phyloP scores from a whole-genome alignment of 2,888 invertebrate species.

The Anthophora plumipes region DNA sequence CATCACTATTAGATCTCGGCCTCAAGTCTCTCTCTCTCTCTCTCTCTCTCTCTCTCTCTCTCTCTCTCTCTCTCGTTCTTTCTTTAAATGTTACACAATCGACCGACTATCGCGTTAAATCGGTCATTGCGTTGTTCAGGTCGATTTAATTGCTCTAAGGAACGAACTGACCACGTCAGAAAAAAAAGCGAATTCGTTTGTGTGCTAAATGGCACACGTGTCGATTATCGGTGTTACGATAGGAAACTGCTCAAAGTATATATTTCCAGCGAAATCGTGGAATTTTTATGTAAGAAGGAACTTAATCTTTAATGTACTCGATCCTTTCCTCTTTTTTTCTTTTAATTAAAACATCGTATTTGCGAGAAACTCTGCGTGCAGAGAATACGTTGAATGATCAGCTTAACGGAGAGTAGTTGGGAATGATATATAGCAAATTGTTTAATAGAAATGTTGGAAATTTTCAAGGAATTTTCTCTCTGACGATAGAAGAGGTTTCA shows the following conservation, averaged over 20 bases:
- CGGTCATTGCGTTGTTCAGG: constrained; percentile 32
- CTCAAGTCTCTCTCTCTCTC: constrained; percentile 16
- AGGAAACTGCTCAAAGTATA: not conserved
- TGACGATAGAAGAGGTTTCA: no score
- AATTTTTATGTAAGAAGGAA: not conserved
- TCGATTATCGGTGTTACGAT: not conserved
- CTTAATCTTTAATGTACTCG: not conserved
- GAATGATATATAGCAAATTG: no score
- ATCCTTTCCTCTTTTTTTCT: not conserved
- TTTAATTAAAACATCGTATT: no score
- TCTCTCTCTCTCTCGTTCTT: constrained; percentile 6
- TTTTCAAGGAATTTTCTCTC: no score
- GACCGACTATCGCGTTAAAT: constrained; percentile 40
- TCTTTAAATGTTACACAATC: constrained; percentile 46
- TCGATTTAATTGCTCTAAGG: constrained; percentile 37
- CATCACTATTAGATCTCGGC: constrained; percentile 43
- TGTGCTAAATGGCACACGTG: not conserved
- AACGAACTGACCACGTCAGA: not conserved
- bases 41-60: not conserved
- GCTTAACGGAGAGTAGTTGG: no score
- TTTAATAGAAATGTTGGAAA: no score
- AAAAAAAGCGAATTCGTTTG: constrained; percentile 17
- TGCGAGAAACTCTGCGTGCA: no score
- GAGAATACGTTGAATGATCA: no score
- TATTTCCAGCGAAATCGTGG: not conserved